These are phyloP conservation scores for Malurus splendens DNA, from an alignment of 2,797 vertebrate species.

Conservation along the genomic window DNA sequence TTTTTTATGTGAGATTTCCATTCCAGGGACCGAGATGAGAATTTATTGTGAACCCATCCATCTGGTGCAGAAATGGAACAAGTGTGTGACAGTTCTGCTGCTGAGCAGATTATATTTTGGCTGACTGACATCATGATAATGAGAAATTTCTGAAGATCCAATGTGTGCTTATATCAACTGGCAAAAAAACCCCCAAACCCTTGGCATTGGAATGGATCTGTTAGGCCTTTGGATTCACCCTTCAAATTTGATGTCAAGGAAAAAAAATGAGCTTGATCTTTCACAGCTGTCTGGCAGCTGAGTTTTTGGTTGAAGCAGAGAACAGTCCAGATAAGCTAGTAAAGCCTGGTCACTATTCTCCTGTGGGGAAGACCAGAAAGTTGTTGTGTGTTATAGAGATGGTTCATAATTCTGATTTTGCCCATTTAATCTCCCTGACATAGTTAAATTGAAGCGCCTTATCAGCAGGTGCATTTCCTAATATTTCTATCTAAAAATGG, in stretches of 20 bases:
- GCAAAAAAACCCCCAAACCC: not conserved
- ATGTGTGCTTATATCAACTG: not conserved
- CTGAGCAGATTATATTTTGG: constrained; percentile 34
- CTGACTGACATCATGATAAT: constrained; percentile 1
- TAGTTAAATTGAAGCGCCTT: not conserved
- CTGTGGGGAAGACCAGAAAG: not conserved
- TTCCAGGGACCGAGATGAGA: not conserved
- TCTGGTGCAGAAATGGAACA: constrained; percentile 3
- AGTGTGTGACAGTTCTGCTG: constrained; percentile 44
- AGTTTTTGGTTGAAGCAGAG: constrained; percentile 1
- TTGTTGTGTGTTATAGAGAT: not conserved
- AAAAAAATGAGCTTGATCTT: constrained; percentile 27
- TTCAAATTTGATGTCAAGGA: constrained; percentile 1
- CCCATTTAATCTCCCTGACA: not conserved
- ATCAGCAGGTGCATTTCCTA: constrained; percentile 2
- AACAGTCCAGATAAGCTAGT: not conserved
- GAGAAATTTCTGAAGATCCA: constrained; percentile 29
- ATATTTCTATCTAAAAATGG: not conserved
- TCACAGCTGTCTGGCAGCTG: constrained; percentile 51
- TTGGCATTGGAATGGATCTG: constrained; percentile 21
- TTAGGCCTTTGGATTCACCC: constrained; percentile 32
- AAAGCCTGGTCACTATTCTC: not conserved
- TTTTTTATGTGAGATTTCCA: constrained; percentile 11
- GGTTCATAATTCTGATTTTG: not conserved
- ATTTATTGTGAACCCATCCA: constrained; percentile 28